phyloP scores from a whole-genome alignment of 2,797 vertebrate genomes.

The Neosalanx taihuensis region DNA sequence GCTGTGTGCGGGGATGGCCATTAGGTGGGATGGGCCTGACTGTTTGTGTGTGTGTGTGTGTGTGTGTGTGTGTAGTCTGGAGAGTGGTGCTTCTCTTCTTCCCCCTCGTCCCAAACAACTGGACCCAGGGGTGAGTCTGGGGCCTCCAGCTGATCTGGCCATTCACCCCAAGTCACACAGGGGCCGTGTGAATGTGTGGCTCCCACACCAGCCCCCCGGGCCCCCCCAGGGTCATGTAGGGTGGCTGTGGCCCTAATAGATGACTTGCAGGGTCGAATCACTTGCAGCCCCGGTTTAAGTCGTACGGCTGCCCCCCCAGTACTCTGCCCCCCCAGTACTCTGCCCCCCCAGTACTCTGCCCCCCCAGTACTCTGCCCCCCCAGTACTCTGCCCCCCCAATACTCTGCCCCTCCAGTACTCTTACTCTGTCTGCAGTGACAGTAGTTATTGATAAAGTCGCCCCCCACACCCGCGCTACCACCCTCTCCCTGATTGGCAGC shows the following conservation, averaged over 20 bases:
- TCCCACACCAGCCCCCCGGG: neutral
- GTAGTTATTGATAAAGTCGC: constrained; percentile 42
- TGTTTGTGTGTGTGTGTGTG: constrained; percentile 36
- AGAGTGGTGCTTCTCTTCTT: constrained; percentile 64
- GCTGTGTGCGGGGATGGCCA: constrained; percentile 61
- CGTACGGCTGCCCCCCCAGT: too few relatives aligned
- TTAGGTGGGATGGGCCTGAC: constrained; percentile 65
- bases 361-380: too few relatives aligned
- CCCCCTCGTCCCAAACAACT: constrained; percentile 72
- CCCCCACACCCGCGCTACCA: neutral
- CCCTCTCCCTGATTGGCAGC: constrained; percentile 6
- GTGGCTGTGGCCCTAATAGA: too few relatives aligned
- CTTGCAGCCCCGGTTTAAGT: neutral
- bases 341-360: too few relatives aligned
- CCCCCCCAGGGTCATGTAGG: too few relatives aligned
- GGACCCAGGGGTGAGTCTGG: constrained; percentile 65
- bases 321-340: too few relatives aligned
- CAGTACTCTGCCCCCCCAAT: too few relatives aligned
- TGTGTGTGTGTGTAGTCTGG: constrained; percentile 14
- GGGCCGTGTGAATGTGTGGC: constrained; percentile 65
- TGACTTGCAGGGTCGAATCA: neutral
- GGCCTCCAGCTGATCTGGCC: constrained; percentile 49
- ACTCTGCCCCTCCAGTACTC: too few relatives aligned
- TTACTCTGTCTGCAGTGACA: neutral
- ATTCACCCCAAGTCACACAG: constrained; percentile 55